Percentiles rank a stretch among this genome's conserved stretches.
phyloP scores from a whole-genome alignment of 2,888 invertebrate genomes.

The Lysandra coridon region DNA sequence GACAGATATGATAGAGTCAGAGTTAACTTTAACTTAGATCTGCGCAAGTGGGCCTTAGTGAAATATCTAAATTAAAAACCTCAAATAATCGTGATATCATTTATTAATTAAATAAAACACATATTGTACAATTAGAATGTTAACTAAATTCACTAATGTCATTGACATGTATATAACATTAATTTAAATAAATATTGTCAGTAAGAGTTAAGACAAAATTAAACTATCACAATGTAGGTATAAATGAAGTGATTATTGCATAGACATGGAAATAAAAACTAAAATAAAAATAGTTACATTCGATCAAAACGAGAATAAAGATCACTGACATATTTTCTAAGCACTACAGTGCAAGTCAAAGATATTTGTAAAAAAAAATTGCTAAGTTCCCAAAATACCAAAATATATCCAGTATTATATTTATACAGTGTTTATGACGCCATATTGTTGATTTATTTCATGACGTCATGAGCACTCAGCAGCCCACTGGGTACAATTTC shows the following conservation, averaged over 20 bases:
- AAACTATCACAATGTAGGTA: constrained; percentile 44
- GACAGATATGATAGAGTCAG: no score
- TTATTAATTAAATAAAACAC: constrained; percentile 53
- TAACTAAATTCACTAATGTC: constrained; percentile 36
- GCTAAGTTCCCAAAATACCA: background rate
- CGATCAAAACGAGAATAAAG: background rate
- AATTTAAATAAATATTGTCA: constrained; percentile 43
- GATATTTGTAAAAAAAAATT: background rate
- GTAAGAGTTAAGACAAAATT: constrained; percentile 29
- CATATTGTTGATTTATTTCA: background rate
- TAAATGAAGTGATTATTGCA: background rate
- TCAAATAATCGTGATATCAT: constrained; percentile 34
- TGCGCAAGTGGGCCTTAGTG: no score
- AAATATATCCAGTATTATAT: background rate
- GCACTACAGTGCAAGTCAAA: background rate
- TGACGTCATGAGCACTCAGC: background rate
- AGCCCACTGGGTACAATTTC: background rate
- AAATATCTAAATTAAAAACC: no score
- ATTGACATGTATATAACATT: constrained; percentile 11
- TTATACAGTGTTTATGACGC: background rate
- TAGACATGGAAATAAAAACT: background rate
- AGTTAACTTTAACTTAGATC: no score
- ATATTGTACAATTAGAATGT: constrained; percentile 50
- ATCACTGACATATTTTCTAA: background rate
- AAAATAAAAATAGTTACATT: background rate